phyloP scores from a whole-genome alignment of 2,797 vertebrate genomes.

The Acanthiza pusilla region DNA sequence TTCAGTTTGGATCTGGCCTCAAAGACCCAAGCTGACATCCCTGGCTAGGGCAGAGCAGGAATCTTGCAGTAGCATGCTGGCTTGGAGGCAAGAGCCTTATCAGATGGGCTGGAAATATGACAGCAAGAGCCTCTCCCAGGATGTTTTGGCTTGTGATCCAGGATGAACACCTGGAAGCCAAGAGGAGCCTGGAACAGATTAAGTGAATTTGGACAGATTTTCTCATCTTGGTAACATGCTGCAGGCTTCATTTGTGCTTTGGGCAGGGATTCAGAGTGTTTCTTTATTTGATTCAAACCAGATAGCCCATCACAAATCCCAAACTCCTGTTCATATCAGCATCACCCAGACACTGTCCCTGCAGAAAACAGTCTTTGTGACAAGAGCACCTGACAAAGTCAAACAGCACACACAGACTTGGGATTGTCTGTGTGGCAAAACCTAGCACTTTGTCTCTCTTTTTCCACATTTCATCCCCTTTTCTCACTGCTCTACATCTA shows the following conservation, averaged over 20 bases:
- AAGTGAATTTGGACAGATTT: conserved; percentile 47
- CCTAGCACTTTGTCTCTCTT: not conserved
- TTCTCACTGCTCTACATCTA: not conserved
- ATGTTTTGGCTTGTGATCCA: conserved; percentile 34
- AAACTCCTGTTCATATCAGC: not conserved
- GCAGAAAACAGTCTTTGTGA: not conserved
- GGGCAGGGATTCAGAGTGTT: conserved; percentile 1
- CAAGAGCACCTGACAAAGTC: not conserved
- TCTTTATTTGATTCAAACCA: conserved; percentile 39
- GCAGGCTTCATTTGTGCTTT: conserved; percentile 33
- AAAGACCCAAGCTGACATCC: not conserved
- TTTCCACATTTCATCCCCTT: not conserved
- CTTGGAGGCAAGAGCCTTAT: not conserved
- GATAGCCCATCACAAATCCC: conserved; percentile 10
- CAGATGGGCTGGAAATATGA: conserved; percentile 37
- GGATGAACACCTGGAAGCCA: conserved; percentile 44
- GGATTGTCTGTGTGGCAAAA: not conserved
- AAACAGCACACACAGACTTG: not conserved
- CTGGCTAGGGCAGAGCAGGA: not conserved
- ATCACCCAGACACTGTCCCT: not conserved
- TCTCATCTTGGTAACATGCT: conserved; percentile 42
- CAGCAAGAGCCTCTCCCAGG: conserved; percentile 46
- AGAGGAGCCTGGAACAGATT: conserved; percentile 36
- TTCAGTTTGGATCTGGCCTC: not conserved
- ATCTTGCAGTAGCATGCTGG: not conserved